Evolutionary conservation across 2,797 vertebrate species (phyloP), one percentile per base, ranked within the genome.

Genomic region (Acrossocheilus fasciatus): DNA sequence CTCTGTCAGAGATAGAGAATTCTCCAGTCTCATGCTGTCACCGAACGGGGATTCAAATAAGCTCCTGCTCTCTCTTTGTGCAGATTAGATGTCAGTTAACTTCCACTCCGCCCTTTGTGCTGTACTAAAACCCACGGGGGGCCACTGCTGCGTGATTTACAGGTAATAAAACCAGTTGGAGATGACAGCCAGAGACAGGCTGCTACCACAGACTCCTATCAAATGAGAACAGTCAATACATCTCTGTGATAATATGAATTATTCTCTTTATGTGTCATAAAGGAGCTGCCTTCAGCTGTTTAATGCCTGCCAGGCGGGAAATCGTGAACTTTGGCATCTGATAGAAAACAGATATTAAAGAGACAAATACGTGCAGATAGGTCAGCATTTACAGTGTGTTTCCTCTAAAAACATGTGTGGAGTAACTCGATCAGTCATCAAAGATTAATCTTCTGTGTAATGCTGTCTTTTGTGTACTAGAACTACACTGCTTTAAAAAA

Each of bases 141-240:
- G 91, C 89, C 91, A 70, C 89, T 92, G 93, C 93, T 92, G 92
- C 88, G 54, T 93, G 94, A 95, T 95, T 94, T 94, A 95, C 95
- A 94, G 95, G 93, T 95, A 95, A 96, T 96, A 96, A 96, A 95
- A 95, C 94, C 93, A 96, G 95, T 96, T 94, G 95, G 94, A 95
- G 94, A 95, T 95, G 95, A 95, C 95, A 95, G 94, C 94, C 91
- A 93, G 92, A 95, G 94, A 96, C 93, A 91, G 91, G 92, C 93
- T 92, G 95, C 93, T 94, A 94, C 94, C 94, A 92, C 92, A 95
- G 92, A 95, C 94, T 92, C 94, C 93, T 93, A 94, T 95, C 95
- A 95, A 95, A 94, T 94, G 95, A 94, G 93, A 95, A 93, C 93
- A 94, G 94, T 94, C 93, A 93, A 95, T 94, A 95, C 94, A 93